A percentile compares a stretch with the other conserved stretches of the same genome.
These are phyloP conservation scores for Odontomachus brunneus DNA, from an alignment of 1,140 invertebrate species.

Conservation along the genomic window DNA sequence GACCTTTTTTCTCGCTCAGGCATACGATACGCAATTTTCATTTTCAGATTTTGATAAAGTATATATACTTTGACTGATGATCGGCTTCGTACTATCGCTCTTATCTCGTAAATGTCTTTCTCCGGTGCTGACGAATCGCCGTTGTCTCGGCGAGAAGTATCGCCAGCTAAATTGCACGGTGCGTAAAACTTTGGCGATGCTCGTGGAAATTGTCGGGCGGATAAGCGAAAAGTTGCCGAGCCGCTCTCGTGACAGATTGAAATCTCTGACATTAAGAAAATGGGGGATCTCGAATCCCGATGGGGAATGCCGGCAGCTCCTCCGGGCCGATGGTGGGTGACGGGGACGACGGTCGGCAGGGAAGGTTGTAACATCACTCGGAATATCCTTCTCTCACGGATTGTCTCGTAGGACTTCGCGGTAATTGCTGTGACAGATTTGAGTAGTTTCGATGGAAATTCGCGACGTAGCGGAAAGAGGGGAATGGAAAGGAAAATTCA, in stretches of 20 bases:
- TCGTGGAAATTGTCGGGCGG: conserved; percentile 51
- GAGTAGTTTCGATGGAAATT: conserved; percentile 19
- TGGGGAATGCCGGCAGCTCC: conserved; percentile 56
- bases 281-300: conserved; percentile 68
- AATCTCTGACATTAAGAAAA: conserved; percentile 75
- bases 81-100: background rate
- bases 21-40: background rate
- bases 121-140: conserved; percentile 24
- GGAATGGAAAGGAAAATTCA: background rate
- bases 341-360: conserved; percentile 31
- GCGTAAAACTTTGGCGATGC: conserved; percentile 35
- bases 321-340: conserved; percentile 63
- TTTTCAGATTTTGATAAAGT: conserved; percentile 5
- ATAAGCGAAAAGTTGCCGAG: conserved; percentile 62
- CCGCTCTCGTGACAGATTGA: conserved; percentile 67
- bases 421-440: conserved; percentile 47
- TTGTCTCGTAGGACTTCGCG: conserved; percentile 27
- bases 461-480: background rate
- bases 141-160: conserved; percentile 38
- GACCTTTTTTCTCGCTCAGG: background rate
- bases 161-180: conserved; percentile 47
- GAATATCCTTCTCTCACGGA: conserved; percentile 37
- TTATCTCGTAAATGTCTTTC: conserved; percentile 31
- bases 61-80: conserved; percentile 18
- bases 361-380: conserved; percentile 52